Evolutionary conservation across 1,140 invertebrate species (phyloP).

Genomic region (Epicauta chinensis): DNA sequence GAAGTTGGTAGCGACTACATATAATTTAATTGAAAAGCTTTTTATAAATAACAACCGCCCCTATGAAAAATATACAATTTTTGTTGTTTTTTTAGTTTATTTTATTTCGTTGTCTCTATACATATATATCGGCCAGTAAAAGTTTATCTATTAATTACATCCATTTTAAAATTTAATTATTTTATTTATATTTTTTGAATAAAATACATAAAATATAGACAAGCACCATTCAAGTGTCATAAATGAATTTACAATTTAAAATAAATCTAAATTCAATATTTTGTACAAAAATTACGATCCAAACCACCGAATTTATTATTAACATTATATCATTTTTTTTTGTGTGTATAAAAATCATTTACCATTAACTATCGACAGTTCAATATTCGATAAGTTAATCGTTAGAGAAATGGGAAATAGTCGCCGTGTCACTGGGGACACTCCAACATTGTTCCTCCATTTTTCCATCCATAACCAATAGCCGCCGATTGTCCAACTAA

Average conservation of each 20-base stretch:
- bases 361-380: neutral
- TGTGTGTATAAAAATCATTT: too few species aligned
- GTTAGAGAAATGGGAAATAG: conserved; percentile 9
- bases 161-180: conserved; percentile 15
- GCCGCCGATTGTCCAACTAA: conserved; percentile 31
- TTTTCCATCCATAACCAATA: conserved; percentile 35
- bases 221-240: conserved; percentile 7
- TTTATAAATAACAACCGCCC: conserved; percentile 3
- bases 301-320: too few species aligned
- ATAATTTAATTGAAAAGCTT: conserved; percentile 15
- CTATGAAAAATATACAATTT: neutral
- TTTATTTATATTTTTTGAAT: conserved; percentile 13
- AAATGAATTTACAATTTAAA: conserved; percentile 13
- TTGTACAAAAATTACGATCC: too few species aligned
- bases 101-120: neutral
- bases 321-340: too few species aligned
- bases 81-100: too few species aligned
- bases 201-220: conserved; percentile 8
- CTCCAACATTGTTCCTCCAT: conserved; percentile 35
- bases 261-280: neutral
- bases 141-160: conserved; percentile 16
- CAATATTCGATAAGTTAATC: conserved; percentile 20
- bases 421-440: conserved; percentile 30
- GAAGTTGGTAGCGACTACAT: conserved; percentile 6
- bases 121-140: conserved; percentile 3